Base-by-base conservation (phyloP, 2,113 vertebrate genomes). In the Psephotus haematonotus region DNA sequence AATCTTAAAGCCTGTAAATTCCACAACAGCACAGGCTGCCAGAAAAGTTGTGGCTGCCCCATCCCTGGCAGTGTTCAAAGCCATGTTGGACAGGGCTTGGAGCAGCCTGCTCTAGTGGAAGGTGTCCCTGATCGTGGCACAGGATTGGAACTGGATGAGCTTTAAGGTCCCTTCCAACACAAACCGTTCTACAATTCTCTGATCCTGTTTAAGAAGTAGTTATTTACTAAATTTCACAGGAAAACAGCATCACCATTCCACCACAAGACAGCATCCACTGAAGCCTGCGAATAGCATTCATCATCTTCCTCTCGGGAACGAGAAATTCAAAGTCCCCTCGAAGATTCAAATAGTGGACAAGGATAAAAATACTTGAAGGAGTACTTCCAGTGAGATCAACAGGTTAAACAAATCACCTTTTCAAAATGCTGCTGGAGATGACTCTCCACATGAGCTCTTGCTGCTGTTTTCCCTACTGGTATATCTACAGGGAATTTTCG, bases 381-480 rank as follows among this genome's bases (percentile, higher is more conserved):
- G 12, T 49, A 55, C 23, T 68, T 59, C 14, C 14, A 62, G 43
- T 3, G 24, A 96, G 71, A 43, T 13, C 28, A 62, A 49, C 2
- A 22, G 1, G 14, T 63, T 49, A 74, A 23, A 62, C 2, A 1
- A 39, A 65, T 86, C 97, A 99, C 99, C 98, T 99, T 99, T 95
- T 99, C 98, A 91, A 99, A 98, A 65, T 99, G 99, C 55, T 99
- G 99, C 82, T 99, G 99, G 47, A 99, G 98, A 65, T 98, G 98
- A 93, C 91, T 98, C 62, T 99, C 99, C 95, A 98, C 90, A 22
- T 97, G 98, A 97, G 97, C 97, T 89, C 98, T 98, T 31, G 97
- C 88, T 11, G 97, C 94, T 0, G 85, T 90, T 50, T 97, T 99
- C 27, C 98, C 98, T 25, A 93, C 72, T 2, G 97, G 91, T 8